Evolutionary conservation across 2,113 vertebrate species (phyloP), one percentile per base, ranked within the genome.

Genomic region (Vulpes ferrilata): DNA sequence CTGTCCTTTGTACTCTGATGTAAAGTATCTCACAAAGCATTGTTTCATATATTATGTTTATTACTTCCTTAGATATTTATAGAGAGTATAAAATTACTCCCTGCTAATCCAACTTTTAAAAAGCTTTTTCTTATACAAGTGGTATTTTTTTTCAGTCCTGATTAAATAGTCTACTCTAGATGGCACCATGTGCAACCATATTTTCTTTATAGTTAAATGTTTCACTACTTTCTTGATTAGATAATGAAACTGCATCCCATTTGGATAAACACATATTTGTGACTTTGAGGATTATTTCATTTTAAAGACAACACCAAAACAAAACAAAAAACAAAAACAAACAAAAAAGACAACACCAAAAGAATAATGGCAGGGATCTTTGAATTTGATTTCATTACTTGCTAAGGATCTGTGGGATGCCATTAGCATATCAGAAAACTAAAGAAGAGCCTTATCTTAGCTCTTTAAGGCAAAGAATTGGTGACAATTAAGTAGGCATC

Each of bases 361-460:
- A 92, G 8, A 93, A 83, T 88, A 88, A 90, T 53, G 84, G 38
- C 64, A 90, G 19, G 38, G 88, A 25, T 81, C 93, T 97, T 53
- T 90, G 69, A 95, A 95, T 67, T 78, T 96, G 22, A 95, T 71
- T 65, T 71, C 85, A 93, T 35, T 90, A 64, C 27, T 97, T 60
- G 11, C n/a, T 78, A 76, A 97, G 38, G 43, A 94, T 69, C 22
- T 64, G 62, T 27, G 84, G 71, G 48, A 79, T 69, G 27, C 57
- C 38, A 93, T 92, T 94, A 88, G 73, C 82, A 96, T 95, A 76
- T 88, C 55, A 94, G 69, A 94, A 97, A 97, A 86, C 55, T 94
- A 43, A 96, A 95, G 60, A 96, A 78, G 30, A 96, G 65, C 32
- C 83, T 92, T 92, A 69, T 94, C 80, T 62, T 71, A 51, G 32